Evolutionary conservation across 2,797 vertebrate genomes (phyloP), one percentile per base, ranked within the genome.

Genomic region (Lutjanus argentimaculatus): DNA sequence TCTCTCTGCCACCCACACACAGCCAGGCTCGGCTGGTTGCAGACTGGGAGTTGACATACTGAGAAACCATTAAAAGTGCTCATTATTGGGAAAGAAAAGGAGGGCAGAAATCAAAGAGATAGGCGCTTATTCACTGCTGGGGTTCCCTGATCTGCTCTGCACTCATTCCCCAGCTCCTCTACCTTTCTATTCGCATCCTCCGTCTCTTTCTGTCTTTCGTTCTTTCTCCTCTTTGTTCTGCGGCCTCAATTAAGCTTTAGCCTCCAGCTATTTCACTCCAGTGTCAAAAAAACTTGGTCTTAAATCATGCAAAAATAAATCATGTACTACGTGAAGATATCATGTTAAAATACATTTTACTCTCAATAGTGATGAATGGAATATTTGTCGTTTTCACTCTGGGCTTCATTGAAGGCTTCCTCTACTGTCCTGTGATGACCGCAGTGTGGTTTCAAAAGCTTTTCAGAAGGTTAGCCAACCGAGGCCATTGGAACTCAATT

Each of bases 51-150:
- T 87, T 92, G 88, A 83, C 84, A 89, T 82, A 85, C 88, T 93
- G 83, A 93, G 93, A 92, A 92, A 85, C 88, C 94, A 95, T 92
- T 95, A 87, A 89, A 93, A 92, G 88, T 90, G 92, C 85, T 97
- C 95, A 96, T 97, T 96, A 96, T 82, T 90, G 85, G 85, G 85
- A 85, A 85, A 88, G 86, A 90, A 90, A 89, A 84, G 61, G 89
- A 86, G 79, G 88, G 77, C 72, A 88, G 75, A 72, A 94, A 94
- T 94, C 91, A 94, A 94, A 94, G 83, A 81, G 69, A 90, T 77
- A 69, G 56, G 58, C 11, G n/a, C 58, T 83, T 82, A 77, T 78
- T 91, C 91, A 84, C 75, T 51, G 77, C 62, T 83, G 88, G 70
- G 73, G 72, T 79, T 87, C 71, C 81, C 64, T 82, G 58, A 78